phyloP scores from a whole-genome alignment of 2,113 vertebrate genomes.

The Gopherus flavomarginatus region DNA sequence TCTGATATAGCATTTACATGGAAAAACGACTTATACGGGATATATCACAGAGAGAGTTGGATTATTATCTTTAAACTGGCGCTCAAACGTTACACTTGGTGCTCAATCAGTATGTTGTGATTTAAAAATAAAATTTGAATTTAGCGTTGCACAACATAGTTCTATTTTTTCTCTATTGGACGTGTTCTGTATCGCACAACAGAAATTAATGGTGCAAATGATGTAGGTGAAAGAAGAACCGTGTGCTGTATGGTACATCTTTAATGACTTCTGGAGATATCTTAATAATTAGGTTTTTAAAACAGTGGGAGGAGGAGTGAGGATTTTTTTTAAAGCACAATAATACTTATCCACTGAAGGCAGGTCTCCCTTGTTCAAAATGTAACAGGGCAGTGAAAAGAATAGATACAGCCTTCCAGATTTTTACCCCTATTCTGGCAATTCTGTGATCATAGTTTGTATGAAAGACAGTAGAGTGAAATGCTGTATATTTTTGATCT shows the following conservation, averaged over 20 bases:
- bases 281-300: background rate
- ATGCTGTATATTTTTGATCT: background rate
- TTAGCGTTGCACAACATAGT: background rate
- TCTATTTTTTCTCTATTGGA: background rate
- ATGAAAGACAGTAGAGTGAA: background rate
- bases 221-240: background rate
- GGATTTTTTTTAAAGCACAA: background rate
- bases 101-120: background rate
- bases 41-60: background rate
- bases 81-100: background rate
- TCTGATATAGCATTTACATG: background rate
- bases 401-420: background rate
- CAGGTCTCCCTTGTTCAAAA: background rate
- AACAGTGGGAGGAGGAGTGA: background rate
- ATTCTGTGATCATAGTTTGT: background rate
- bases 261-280: background rate
- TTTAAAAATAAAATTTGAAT: background rate
- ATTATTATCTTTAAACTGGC: background rate
- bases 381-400: background rate
- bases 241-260: background rate
- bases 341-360: background rate
- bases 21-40: background rate
- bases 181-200: background rate
- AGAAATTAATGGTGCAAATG: background rate
- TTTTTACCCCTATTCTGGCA: background rate